These are phyloP conservation scores for Iguana delicatissima DNA, from an alignment of 2,797 vertebrate genomes.

Conservation along the genomic window DNA sequence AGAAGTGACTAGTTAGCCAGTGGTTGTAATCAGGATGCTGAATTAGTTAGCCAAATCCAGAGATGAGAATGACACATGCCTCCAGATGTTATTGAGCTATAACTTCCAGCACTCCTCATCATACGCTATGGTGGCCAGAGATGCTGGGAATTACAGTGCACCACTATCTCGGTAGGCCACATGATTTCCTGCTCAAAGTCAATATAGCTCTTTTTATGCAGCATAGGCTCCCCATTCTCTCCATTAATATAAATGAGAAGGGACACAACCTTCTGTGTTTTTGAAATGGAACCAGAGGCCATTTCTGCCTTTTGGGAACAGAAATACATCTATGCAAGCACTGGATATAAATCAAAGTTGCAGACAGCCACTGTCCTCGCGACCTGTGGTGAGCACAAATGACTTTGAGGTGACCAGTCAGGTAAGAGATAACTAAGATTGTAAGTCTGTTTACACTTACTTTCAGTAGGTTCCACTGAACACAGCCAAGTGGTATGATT, in stretches of 20 bases:
- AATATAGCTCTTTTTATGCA: background rate
- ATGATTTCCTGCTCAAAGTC: background rate
- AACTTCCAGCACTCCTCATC: no score
- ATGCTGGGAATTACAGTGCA: background rate
- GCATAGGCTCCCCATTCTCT: background rate
- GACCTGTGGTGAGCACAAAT: background rate
- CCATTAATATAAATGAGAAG: background rate
- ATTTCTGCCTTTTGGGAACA: background rate
- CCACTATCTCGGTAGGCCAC: no score
- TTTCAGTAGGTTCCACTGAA: background rate
- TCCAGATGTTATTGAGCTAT: no score
- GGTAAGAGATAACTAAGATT: background rate
- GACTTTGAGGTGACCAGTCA: background rate
- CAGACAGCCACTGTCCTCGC: background rate
- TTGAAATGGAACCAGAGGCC: background rate
- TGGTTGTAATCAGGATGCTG: no score
- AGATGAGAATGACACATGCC: no score
- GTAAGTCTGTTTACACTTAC: background rate
- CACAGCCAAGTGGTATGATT: background rate
- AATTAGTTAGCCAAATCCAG: no score
- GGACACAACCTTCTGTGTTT: background rate
- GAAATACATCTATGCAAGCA: no score
- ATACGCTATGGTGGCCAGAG: background rate
- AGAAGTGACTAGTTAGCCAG: no score
- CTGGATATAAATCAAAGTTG: background rate